These are phyloP conservation scores for Myiothlypis coronata DNA, from an alignment of 2,797 vertebrate genomes.

Conservation along the genomic window DNA sequence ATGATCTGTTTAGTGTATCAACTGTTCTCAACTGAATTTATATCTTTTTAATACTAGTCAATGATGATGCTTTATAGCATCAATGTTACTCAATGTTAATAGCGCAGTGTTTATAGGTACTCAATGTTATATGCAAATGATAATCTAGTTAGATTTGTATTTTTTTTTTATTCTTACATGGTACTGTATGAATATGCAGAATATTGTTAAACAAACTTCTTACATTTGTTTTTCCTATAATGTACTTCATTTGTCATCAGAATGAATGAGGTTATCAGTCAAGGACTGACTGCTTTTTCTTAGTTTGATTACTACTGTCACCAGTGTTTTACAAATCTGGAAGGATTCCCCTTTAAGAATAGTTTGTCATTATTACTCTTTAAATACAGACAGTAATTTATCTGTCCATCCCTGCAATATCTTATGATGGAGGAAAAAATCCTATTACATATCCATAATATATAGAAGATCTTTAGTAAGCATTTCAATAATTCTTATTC, in stretches of 20 bases:
- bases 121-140: not conserved
- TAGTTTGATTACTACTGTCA: constrained; percentile 34
- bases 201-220: constrained; percentile 3
- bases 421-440: constrained; percentile 34
- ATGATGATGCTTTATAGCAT: not conserved
- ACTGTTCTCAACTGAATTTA: not conserved
- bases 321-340: constrained; percentile 3
- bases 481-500: not conserved
- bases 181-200: not conserved
- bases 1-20: not conserved
- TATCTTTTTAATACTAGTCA: not conserved
- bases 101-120: not conserved
- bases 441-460: constrained; percentile 9
- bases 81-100: not conserved
- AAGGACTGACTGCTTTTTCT: constrained; percentile 15
- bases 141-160: not conserved
- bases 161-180: not conserved
- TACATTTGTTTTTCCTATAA: not conserved
- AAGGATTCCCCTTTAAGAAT: constrained; percentile 34
- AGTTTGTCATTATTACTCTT: constrained; percentile 48
- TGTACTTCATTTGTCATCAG: not conserved
- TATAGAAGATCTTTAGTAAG: constrained; percentile 29
- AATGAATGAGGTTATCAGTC: not conserved
- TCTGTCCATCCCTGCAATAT: constrained; percentile 42
- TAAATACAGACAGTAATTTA: constrained; percentile 49